Percentiles rank a stretch among this genome's conserved stretches.
These are phyloP conservation scores for Gila robusta DNA, from an alignment of 2,797 vertebrate genomes.

Conservation along the genomic window DNA sequence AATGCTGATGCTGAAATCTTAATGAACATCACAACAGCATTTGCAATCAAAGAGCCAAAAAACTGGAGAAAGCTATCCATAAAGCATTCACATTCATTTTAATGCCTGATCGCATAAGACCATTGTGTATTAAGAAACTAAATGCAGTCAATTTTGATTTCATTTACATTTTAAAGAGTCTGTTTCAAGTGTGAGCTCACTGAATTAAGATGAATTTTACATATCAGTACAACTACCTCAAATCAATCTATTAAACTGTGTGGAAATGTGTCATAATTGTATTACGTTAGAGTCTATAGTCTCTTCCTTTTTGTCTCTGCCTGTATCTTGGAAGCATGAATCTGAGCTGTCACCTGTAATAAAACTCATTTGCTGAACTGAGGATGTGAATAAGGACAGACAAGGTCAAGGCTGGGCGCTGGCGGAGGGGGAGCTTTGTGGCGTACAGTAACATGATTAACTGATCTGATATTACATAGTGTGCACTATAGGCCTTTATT, in stretches of 20 bases:
- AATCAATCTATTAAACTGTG: too few relatives aligned
- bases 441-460: conserved; percentile 48
- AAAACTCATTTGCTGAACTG: conserved; percentile 73
- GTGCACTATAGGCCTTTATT: conserved; percentile 26
- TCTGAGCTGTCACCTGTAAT: conserved; percentile 62
- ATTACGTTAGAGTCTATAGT: background rate
- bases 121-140: background rate
- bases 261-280: too few relatives aligned
- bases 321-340: conserved; percentile 47
- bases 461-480: conserved; percentile 48
- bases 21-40: background rate
- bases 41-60: background rate
- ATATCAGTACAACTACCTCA: too few relatives aligned
- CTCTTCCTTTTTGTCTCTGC: conserved; percentile 17
- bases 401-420: conserved; percentile 60
- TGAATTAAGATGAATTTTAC: too few relatives aligned
- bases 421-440: conserved; percentile 29
- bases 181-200: too few relatives aligned
- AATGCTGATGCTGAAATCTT: background rate
- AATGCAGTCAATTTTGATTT: background rate
- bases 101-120: background rate
- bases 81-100: background rate
- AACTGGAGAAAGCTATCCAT: background rate
- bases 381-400: conserved; percentile 61
- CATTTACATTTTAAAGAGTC: background rate